Evolutionary conservation across 2,113 vertebrate genomes (phyloP).

Genomic region (Brachirus orientalis): DNA sequence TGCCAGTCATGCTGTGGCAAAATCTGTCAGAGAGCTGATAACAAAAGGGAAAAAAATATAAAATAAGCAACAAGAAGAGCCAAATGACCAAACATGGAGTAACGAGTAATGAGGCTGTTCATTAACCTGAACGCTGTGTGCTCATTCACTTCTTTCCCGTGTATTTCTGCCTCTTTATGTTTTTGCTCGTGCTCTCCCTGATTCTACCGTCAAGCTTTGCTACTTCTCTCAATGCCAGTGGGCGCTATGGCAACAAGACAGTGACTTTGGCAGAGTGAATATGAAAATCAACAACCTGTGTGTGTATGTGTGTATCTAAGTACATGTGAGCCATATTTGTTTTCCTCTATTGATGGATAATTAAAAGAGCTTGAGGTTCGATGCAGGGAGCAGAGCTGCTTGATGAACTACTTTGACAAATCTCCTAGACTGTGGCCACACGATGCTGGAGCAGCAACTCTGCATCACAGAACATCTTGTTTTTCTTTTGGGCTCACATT

Average conservation of each 20-base stretch:
- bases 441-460: no score
- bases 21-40: constrained; percentile 46
- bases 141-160: constrained; percentile 21
- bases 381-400: no score
- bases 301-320: constrained; percentile 9
- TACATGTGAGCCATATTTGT: background rate
- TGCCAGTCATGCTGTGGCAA: constrained; percentile 51
- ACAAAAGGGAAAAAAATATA: constrained; percentile 9
- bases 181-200: constrained; percentile 1
- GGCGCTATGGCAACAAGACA: constrained; percentile 79
- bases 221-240: constrained; percentile 58
- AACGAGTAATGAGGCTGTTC: constrained; percentile 12
- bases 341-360: background rate
- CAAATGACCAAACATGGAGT: constrained; percentile 40
- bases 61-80: constrained; percentile 20
- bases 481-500: no score
- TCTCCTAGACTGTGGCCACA: no score
- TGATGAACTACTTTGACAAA: no score
- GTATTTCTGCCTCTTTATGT: constrained; percentile 31
- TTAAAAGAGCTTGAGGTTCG: no score
- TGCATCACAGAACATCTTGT: no score
- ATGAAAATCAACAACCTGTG: constrained; percentile 33
- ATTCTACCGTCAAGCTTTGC: constrained; percentile 34
- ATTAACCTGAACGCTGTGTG: constrained; percentile 44
- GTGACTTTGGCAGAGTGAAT: constrained; percentile 51